Evolutionary conservation across 2,888 invertebrate genomes (phyloP).

Genomic region (Pseudococcus jackbeardsleyi): DNA sequence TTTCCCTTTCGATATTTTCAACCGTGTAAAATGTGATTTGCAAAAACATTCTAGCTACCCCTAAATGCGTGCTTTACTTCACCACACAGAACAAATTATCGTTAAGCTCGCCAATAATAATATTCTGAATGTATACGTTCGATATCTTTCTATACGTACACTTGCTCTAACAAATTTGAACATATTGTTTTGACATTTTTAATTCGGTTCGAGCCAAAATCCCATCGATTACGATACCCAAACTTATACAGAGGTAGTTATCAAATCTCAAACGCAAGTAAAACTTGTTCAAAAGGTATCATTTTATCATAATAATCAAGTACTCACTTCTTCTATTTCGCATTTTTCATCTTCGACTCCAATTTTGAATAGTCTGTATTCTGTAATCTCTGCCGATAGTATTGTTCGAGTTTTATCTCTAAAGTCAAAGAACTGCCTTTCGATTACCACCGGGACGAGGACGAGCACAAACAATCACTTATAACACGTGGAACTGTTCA

Average conservation of each 20-base stretch:
- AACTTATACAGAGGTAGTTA: background rate
- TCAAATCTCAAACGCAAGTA: too few species aligned
- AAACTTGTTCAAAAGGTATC: too few species aligned
- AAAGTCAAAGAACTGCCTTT: background rate
- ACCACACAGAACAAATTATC: background rate
- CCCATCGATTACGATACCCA: background rate
- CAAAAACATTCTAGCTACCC: slow-evolving; percentile 48
- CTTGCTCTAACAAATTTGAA: background rate
- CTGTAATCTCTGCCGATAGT: too few species aligned
- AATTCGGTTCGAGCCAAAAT: background rate
- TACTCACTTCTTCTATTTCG: too few species aligned
- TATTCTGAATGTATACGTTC: background rate
- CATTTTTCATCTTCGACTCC: too few species aligned
- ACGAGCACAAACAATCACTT: background rate
- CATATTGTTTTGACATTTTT: slow-evolving; percentile 31
- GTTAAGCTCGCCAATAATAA: background rate
- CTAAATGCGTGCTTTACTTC: slow-evolving; percentile 24
- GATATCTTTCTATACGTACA: background rate
- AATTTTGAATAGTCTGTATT: too few species aligned
- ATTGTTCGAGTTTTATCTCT: background rate
- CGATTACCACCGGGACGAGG: background rate
- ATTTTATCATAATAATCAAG: too few species aligned
- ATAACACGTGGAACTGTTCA: background rate
- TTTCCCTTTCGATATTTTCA: slow-evolving; percentile 56
- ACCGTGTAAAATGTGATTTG: slow-evolving; percentile 40